Evolutionary conservation across 2,888 invertebrate genomes (phyloP), one percentile per base, ranked within the genome.

Genomic region (Pollenia labialis): DNA sequence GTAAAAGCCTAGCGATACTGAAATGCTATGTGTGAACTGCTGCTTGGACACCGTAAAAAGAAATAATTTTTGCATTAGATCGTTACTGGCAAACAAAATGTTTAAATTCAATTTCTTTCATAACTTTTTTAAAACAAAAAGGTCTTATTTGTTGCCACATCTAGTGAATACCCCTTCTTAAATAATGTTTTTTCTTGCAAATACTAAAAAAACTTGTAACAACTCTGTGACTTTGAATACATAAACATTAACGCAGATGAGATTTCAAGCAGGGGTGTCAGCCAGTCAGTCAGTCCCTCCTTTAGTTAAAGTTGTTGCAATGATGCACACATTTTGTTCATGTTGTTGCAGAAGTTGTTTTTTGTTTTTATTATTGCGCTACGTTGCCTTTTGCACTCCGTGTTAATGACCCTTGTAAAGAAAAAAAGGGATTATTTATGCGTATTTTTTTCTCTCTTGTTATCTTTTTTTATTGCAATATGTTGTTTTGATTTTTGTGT

Each of bases 351-450:
- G 77, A 75, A 74, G 79, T 77, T 76, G 64, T 82, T 48, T 76
- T 60, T 79, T 66, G 12, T 52, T 75, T 48, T 42, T 23, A 32
- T 76, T 54, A 64, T 81, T 81, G 81, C 64, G 66, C 81, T 81
- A 48, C 18, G 80, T 69, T 87, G 87, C 81, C 84, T 81, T 68
- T 87, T 84, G 81, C 81, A 87, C 74, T 81, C 32, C 84, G 84
- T 84, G 87, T 87, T 87, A 87, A 87, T 87, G 87, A 87, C 81
- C 87, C 84, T 87, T 77, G 66, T 66, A 46, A 52, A 62, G 60
- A 40, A 56, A 79, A 62, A 74, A 79, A 80, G 84, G 79, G 68
- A 74, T 84, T 84, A 83, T 83, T 83, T 83, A 74, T 81, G 56
- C 18, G 46, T 66, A 23, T 44, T 48, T 76, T 16, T 69, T 40